A percentile compares a stretch with the other conserved stretches of the same genome.
Evolutionary conservation across 92 coral and sea anemone species (phyloP).

Genomic region (Palythoa heliodiscus): DNA sequence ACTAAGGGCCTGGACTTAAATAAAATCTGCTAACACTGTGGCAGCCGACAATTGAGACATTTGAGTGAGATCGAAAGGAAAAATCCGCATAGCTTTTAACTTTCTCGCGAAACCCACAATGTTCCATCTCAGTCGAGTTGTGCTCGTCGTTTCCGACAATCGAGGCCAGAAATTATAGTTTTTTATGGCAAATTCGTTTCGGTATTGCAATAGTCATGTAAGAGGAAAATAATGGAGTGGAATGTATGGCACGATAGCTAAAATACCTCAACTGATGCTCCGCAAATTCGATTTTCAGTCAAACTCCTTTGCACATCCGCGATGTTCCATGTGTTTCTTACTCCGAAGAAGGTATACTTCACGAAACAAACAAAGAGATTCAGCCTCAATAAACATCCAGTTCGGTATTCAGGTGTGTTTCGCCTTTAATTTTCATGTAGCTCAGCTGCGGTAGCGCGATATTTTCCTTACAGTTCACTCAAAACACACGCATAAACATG

Average conservation of each 20-base stretch:
- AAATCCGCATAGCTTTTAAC: neutral
- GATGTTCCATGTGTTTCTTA: slow-evolving; percentile 22
- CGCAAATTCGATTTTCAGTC: slow-evolving; percentile 24
- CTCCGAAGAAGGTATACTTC: slow-evolving; percentile 14
- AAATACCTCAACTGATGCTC: slow-evolving; percentile 22
- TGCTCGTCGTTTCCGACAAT: slow-evolving; percentile 21
- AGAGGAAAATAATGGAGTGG: slow-evolving; percentile 6
- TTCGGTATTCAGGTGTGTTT: slow-evolving; percentile 26
- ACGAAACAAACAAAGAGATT: slow-evolving; percentile 11
- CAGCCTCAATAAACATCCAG: neutral
- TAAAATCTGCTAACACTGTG: no score
- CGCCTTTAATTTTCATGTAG: slow-evolving; percentile 2
- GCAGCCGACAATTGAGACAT: no score
- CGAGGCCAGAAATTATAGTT: slow-evolving; percentile 6
- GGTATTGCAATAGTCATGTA: slow-evolving; percentile 12
- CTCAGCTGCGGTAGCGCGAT: slow-evolving; percentile 15
- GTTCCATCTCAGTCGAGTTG: slow-evolving; percentile 7
- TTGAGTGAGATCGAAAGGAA: no score
- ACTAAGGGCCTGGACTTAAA: no score
- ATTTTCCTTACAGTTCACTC: slow-evolving; percentile 5
- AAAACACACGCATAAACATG: slow-evolving; percentile 16
- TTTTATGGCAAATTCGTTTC: slow-evolving; percentile 7
- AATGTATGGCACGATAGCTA: slow-evolving; percentile 12
- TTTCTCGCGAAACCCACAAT: slow-evolving; percentile 11
- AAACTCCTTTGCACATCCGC: neutral